Evolutionary conservation across 2,888 invertebrate species (phyloP).

Genomic region (Molanna angustata): DNA sequence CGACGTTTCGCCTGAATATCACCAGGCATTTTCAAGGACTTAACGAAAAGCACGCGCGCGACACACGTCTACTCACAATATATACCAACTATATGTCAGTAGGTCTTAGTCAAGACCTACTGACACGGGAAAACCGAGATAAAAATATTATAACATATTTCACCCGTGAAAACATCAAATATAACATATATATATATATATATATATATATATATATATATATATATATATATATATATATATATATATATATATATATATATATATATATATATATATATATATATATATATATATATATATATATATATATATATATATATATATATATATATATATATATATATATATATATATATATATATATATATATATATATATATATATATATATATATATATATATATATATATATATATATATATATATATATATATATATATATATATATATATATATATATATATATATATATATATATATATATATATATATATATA

Average conservation of each 20-base stretch:
- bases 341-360: not conserved
- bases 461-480: constrained; percentile 9
- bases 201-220: not conserved
- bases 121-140: too few relatives aligned
- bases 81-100: not conserved
- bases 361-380: not conserved
- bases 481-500: constrained; percentile 9
- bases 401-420: not conserved
- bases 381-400: not conserved
- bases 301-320: constrained; percentile 1
- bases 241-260: constrained; percentile 6
- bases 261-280: constrained; percentile 5
- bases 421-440: constrained; percentile 4
- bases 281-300: constrained; percentile 3
- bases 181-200: too few relatives aligned
- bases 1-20: too few relatives aligned
- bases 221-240: constrained; percentile 1
- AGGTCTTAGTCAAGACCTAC: not conserved
- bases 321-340: not conserved
- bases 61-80: too few relatives aligned
- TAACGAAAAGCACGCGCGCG: too few relatives aligned
- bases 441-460: constrained; percentile 9
- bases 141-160: too few relatives aligned
- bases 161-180: too few relatives aligned
- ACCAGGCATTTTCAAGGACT: too few relatives aligned